Percentiles rank a stretch among this genome's conserved stretches.
Conservation (phyloP, 1,140 invertebrate genomes). For the Palaemon carinicauda region DNA sequence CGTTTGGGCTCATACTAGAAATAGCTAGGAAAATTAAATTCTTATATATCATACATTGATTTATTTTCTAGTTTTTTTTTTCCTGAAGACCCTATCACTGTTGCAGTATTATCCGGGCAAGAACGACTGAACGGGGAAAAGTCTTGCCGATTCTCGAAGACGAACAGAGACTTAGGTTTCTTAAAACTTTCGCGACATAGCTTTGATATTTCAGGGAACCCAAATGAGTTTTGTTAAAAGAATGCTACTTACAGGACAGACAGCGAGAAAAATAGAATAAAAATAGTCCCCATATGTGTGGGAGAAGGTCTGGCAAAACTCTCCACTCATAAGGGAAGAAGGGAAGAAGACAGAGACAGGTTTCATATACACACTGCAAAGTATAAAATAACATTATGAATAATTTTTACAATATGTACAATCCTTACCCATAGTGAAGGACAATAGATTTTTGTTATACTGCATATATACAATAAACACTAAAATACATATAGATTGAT, state of each 20-base stretch:
- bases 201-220: background rate
- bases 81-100: too few species aligned
- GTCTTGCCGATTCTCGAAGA: too few species aligned
- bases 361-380: slow-evolving; percentile 31
- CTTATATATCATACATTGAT: too few species aligned
- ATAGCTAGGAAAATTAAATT: too few species aligned
- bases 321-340: slow-evolving; percentile 26
- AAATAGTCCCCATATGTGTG: background rate
- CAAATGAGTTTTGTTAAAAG: background rate
- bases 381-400: slow-evolving; percentile 55
- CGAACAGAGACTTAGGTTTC: too few species aligned
- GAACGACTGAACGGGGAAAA: too few species aligned
- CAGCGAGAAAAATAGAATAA: background rate
- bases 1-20: too few species aligned
- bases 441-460: slow-evolving; percentile 45
- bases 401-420: slow-evolving; percentile 51
- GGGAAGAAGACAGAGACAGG: slow-evolving; percentile 5
- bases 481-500: slow-evolving; percentile 56
- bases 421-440: slow-evolving; percentile 39
- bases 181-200: too few species aligned
- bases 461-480: slow-evolving; percentile 45
- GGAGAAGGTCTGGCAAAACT: slow-evolving; percentile 35
- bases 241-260: too few species aligned
- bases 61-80: too few species aligned
- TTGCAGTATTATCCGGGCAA: too few species aligned